phyloP scores from a whole-genome alignment of 2,113 vertebrate genomes.

The Eolophus roseicapilla region DNA sequence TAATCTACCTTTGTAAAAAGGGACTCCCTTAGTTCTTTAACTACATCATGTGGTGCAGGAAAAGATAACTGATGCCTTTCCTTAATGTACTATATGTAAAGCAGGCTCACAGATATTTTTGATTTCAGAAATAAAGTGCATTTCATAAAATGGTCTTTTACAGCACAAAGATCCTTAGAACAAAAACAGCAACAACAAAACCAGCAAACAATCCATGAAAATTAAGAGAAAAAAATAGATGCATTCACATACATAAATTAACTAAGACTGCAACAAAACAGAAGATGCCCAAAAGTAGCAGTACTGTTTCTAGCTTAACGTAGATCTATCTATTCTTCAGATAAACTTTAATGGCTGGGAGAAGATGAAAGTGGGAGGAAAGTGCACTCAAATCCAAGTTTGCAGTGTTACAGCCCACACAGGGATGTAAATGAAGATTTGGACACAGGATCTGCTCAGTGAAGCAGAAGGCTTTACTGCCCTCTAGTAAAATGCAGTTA shows the following conservation, averaged over 20 bases:
- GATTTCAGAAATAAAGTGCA: background rate
- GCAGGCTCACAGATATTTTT: background rate
- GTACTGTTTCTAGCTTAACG: background rate
- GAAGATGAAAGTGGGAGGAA: constrained; percentile 47
- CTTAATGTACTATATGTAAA: background rate
- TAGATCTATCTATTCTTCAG: constrained; percentile 9
- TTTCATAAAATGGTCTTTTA: background rate
- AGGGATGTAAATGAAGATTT: constrained; percentile 57
- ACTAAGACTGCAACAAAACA: background rate
- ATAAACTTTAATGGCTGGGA: constrained; percentile 46
- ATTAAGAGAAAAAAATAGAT: background rate
- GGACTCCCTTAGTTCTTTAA: background rate
- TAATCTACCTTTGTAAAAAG: background rate
- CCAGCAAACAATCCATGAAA: background rate
- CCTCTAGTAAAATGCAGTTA: constrained; percentile 69
- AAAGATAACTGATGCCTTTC: background rate
- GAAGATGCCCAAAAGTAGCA: background rate
- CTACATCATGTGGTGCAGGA: background rate
- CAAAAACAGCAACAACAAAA: background rate
- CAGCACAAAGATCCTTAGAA: background rate
- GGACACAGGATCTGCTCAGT: constrained; percentile 23
- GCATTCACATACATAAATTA: background rate
- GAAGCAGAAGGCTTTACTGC: constrained; percentile 64
- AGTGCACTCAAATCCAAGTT: constrained; percentile 35
- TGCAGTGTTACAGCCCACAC: constrained; percentile 38